These are phyloP conservation scores for Tadarida brasiliensis DNA, from an alignment of 2,797 vertebrate species.

Conservation along the genomic window DNA sequence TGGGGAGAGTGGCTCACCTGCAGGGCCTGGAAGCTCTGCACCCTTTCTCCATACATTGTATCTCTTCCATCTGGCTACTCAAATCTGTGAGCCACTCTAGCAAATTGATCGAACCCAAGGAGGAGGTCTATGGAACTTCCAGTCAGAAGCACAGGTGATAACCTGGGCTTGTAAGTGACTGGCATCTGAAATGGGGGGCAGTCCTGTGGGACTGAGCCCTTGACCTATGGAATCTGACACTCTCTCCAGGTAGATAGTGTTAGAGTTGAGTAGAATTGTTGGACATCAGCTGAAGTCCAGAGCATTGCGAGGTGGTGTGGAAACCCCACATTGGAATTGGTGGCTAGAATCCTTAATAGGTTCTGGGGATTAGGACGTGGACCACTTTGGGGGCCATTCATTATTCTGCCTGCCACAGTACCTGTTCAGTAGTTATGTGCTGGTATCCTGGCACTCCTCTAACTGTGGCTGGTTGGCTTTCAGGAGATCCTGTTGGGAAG, in stretches of 20 bases:
- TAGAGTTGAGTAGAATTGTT: background rate
- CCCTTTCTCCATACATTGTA: rapidly evolving
- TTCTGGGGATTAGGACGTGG: background rate
- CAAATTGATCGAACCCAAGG: background rate
- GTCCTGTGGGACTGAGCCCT: no score
- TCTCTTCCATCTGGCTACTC: background rate
- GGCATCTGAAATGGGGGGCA: background rate
- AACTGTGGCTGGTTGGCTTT: background rate
- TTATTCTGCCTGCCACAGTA: background rate
- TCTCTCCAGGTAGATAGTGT: background rate
- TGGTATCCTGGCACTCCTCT: background rate
- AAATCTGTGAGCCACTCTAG: background rate
- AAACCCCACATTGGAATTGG: background rate
- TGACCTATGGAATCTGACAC: rapidly evolving
- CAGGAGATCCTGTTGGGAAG: background rate
- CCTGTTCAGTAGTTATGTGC: background rate
- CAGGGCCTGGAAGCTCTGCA: background rate
- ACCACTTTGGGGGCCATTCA: rapidly evolving
- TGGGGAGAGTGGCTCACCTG: background rate
- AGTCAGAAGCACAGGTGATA: background rate
- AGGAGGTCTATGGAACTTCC: background rate
- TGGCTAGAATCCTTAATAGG: background rate
- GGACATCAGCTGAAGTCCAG: background rate
- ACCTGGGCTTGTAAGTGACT: background rate
- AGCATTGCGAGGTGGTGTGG: background rate